Evolutionary conservation across 2,888 invertebrate genomes (phyloP).

Genomic region (Drosophila antonietae): DNA sequence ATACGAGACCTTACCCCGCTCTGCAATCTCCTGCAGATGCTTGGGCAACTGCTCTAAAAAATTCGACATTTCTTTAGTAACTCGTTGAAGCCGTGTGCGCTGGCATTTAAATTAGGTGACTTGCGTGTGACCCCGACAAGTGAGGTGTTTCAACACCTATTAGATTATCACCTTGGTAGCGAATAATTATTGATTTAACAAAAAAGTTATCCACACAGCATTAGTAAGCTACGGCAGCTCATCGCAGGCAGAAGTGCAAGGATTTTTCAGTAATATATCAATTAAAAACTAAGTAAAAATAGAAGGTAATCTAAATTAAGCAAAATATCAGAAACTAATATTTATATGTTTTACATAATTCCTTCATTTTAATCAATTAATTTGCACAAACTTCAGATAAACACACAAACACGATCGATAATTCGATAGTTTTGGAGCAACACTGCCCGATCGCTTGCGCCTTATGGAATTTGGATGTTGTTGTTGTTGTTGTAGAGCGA

Average conservation of each 20-base stretch:
- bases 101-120: conserved; percentile 32
- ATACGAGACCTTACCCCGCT: conserved; percentile 59
- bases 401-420: conserved; percentile 60
- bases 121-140: conserved; percentile 50
- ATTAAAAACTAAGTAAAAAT: not conserved
- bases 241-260: not conserved
- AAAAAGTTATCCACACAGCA: conserved; percentile 6
- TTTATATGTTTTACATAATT: conserved; percentile 58
- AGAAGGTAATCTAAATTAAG: conserved; percentile 2
- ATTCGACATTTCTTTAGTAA: conserved; percentile 63
- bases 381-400: conserved; percentile 61
- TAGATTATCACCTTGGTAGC: conserved; percentile 56
- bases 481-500: conserved; percentile 21
- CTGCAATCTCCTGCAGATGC: conserved; percentile 71
- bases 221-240: conserved; percentile 9
- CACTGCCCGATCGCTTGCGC: conserved; percentile 35
- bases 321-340: conserved; percentile 9
- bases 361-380: conserved; percentile 58
- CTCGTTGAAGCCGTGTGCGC: conserved; percentile 22
- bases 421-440: conserved; percentile 48
- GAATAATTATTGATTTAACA: conserved; percentile 66
- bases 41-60: conserved; percentile 77
- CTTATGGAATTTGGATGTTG: conserved; percentile 50
- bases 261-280: not conserved
- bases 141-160: conserved; percentile 72